Evolutionary conservation across 2,113 vertebrate species (phyloP), one percentile per base, ranked within the genome.

Genomic region (Pardalotus punctatus): DNA sequence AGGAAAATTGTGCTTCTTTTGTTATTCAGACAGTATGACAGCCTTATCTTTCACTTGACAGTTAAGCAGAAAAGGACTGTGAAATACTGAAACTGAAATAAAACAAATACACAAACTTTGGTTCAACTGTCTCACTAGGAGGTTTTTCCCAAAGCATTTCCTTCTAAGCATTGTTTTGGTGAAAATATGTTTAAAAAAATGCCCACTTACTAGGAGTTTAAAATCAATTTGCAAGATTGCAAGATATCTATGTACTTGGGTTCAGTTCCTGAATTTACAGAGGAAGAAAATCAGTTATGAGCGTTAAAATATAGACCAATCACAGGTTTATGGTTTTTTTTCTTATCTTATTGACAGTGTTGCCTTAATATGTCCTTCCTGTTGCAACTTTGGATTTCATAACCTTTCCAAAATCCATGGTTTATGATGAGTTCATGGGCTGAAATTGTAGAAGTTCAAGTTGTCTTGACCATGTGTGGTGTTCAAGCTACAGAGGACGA

Each of bases 81-180:
- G 76, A 87, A 81, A 92, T 88, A 74, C 58, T 86, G 60, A 86
- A 94, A 85, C 61, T 78, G 48, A 87, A 91, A 66, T 79, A 36
- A 92, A 86, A 40, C 12, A 45, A 78, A 72, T 25, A 31, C 5
- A 43, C 38, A 78, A 94, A 66, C 35, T 94, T 69, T 33, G n/a
- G 38, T 86, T 90, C 42, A 48, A 11, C 45, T 57, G 36, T n/a
- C 27, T 85, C 58, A 57, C 23, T 83, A 60, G 27, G 38, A 22
- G 5, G 51, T 95, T 74, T 84, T 78, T 47, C 19, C 61, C 9
- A 33, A 35, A 40, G 38, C 9, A 40, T 40, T 40, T 40, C 38
- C 76, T 82, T 42, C 27, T 69, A 82, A 92, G 18, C 24, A 70
- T 48, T 38, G 77, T 40, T 71, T 78, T 57, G 25, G 9, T 79